These are phyloP conservation scores for Pipra filicauda DNA, from an alignment of 2,113 vertebrate genomes.

Conservation along the genomic window DNA sequence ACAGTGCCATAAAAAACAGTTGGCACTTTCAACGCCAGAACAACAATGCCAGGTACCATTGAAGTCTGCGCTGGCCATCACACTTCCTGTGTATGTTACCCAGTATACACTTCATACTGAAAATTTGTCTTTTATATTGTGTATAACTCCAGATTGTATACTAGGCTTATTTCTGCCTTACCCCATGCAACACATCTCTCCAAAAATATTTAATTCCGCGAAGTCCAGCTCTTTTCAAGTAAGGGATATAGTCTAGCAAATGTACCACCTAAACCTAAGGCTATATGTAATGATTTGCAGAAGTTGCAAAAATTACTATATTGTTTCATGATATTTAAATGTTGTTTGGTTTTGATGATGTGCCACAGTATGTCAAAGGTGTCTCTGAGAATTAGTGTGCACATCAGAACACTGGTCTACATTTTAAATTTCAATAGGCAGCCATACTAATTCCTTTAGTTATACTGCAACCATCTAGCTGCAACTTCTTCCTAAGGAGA, in stretches of 20 bases:
- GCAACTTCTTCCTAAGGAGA: not conserved
- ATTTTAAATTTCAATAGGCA: not conserved
- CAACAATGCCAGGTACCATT: not conserved
- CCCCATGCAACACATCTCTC: not conserved
- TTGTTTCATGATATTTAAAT: not conserved
- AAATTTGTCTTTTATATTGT: not conserved
- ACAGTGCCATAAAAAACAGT: not conserved
- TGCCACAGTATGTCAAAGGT: not conserved
- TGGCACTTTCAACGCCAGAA: accelerated
- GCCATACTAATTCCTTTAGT: not conserved
- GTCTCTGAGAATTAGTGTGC: not conserved
- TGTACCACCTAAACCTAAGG: not conserved
- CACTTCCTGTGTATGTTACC: not conserved
- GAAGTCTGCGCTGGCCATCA: accelerated
- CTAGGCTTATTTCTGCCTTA: not conserved
- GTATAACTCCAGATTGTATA: not conserved
- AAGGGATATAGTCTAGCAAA: not conserved
- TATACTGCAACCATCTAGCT: not conserved
- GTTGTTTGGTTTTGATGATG: not conserved
- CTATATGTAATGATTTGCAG: not conserved
- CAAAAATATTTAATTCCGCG: not conserved
- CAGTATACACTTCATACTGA: not conserved
- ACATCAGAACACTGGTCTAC: not conserved
- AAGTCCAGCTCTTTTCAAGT: not conserved
- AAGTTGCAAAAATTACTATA: not conserved